These are phyloP conservation scores for Caenorhabditis zanzibari DNA, from an alignment of 2,888 invertebrate species.

Conservation along the genomic window DNA sequence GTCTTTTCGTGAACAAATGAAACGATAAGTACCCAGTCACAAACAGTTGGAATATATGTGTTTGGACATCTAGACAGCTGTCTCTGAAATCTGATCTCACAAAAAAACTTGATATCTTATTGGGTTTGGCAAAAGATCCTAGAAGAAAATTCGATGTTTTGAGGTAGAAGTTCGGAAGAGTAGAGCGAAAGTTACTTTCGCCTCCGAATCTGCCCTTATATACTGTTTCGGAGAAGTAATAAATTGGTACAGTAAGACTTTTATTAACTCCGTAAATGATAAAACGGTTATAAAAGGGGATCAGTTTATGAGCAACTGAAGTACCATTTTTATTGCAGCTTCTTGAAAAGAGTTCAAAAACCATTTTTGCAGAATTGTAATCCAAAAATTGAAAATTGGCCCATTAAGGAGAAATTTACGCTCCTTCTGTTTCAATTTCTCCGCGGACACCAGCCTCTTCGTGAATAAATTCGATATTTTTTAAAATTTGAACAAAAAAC, in stretches of 20 bases:
- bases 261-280: not conserved
- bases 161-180: not conserved
- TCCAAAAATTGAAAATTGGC: too few relatives aligned
- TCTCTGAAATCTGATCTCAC: constrained; percentile 44
- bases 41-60: constrained; percentile 25
- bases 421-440: too few relatives aligned
- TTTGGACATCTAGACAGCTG: constrained; percentile 14
- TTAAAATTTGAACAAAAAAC: too few relatives aligned
- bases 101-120: constrained; percentile 26
- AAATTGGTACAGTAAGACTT: constrained; percentile 3
- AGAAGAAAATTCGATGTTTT: not conserved
- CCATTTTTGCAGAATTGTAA: too few relatives aligned
- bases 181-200: not conserved
- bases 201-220: not conserved
- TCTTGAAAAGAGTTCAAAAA: too few relatives aligned
- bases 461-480: too few relatives aligned
- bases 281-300: not conserved
- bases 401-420: too few relatives aligned
- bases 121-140: not conserved
- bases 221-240: not conserved
- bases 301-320: not conserved
- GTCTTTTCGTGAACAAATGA: constrained; percentile 62
- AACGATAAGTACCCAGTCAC: constrained; percentile 60
- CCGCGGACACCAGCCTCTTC: too few relatives aligned
- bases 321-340: not conserved